Base-by-base conservation (phyloP, 2,888 invertebrate genomes). In the Sinhomidia bicolor region DNA sequence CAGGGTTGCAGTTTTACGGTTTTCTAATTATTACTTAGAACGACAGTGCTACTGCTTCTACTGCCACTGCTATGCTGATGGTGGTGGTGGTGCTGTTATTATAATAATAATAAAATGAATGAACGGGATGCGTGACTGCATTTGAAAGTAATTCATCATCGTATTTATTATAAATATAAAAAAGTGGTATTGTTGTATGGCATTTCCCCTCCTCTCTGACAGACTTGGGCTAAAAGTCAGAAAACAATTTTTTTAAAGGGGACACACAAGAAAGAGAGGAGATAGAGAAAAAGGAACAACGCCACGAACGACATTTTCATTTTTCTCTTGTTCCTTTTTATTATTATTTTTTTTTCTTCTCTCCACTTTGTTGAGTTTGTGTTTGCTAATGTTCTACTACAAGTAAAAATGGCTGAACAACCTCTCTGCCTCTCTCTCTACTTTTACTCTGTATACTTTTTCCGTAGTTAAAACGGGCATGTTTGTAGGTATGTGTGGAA, bases 111-210 rank as follows among this genome's bases (percentile, higher is more conserved):
- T n/a, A 51, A 10, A 17, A 17, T n/a, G 17, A 17, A 44, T 76
- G 68, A 54, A 32, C 54, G 14, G 84, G 54, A 84, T 74, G 79
- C 44, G 62, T 62, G 76, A 76, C 78, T 88, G 76, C 29, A 36
- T 82, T 44, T 78, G 68, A 88, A 88, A 88, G 81, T 82, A 83
- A 88, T 88, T 83, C 88, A 88, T 88, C 88, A 82, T 60, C 32
- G 62, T 83, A 76, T 86, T 86, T 41, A 51, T 54, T 44, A n/a
- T 4, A 47, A 41, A 62, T 12, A n/a, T n/a, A n/a, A n/a, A n/a
- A n/a, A n/a, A n/a, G n/a, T n/a, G n/a, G n/a, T n/a, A n/a, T 32
- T 26, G 17, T 82, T 74, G 32, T 20, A 29, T 10, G 41, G 68
- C 68, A 20, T 76, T 76, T 51, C 76, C 76, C 76, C 51, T 51